A percentile compares a stretch with the other conserved stretches of the same genome.
Conservation (phyloP, 2,888 invertebrate species). For the Lasius platythorax region DNA sequence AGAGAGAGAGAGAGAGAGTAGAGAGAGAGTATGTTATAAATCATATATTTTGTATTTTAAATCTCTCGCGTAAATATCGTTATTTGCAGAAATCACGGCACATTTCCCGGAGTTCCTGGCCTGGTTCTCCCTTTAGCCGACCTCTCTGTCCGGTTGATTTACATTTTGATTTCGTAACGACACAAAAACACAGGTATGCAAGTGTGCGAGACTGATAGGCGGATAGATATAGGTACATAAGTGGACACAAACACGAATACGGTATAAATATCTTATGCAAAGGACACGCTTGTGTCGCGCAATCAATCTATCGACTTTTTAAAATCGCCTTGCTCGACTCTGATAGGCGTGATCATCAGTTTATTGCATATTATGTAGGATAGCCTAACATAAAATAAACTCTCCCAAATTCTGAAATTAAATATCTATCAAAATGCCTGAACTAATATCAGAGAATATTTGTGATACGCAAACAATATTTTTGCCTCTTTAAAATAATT, state of each 20-base stretch:
- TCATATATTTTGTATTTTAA: conserved; percentile 11
- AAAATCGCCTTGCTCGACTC: background rate
- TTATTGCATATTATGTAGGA: conserved; percentile 1
- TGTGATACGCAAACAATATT: background rate
- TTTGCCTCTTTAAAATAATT: background rate
- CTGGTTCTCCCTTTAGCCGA: conserved; percentile 46
- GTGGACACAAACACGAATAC: conserved; percentile 37
- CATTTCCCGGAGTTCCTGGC: conserved; percentile 49
- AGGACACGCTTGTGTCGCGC: conserved; percentile 6
- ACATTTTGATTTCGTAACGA: conserved; percentile 61
- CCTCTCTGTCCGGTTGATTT: conserved; percentile 50
- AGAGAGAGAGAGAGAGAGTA: no score
- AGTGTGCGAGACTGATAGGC: conserved; percentile 43
- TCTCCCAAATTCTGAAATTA: background rate
- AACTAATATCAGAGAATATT: background rate
- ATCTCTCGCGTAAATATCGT: conserved; percentile 49
- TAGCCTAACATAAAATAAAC: background rate
- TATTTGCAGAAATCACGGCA: conserved; percentile 39
- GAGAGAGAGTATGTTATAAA: background rate
- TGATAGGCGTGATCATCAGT: background rate
- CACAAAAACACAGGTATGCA: conserved; percentile 27
- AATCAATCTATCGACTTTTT: conserved; percentile 20
- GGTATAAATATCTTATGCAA: conserved; percentile 39
- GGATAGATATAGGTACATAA: conserved; percentile 37
- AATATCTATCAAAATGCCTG: background rate